phyloP scores from a whole-genome alignment of 2,888 invertebrate species.

The Drosophila borealis region DNA sequence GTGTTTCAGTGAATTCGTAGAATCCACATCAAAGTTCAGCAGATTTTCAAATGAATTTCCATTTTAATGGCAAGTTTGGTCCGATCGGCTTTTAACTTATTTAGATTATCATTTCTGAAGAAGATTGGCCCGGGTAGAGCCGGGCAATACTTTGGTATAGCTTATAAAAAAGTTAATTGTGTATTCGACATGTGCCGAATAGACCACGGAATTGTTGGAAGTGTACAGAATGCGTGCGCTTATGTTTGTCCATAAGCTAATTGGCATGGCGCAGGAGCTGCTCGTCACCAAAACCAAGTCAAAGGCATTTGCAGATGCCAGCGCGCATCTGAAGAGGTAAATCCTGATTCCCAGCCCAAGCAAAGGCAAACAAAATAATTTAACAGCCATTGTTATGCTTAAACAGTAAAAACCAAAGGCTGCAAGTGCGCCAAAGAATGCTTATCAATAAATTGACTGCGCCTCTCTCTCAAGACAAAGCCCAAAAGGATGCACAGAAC shows the following conservation, averaged over 20 bases:
- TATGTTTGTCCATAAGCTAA: constrained; percentile 14
- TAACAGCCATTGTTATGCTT: no score
- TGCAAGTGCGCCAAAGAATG: constrained; percentile 11
- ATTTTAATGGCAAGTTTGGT: no score
- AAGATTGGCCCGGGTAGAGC: no score
- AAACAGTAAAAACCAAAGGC: constrained; percentile 13
- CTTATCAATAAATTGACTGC: not conserved
- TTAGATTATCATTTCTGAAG: no score
- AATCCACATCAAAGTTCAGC: no score
- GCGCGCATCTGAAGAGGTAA: constrained; percentile 14
- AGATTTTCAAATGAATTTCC: no score
- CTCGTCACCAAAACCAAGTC: constrained; percentile 1
- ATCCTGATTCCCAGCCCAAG: not conserved
- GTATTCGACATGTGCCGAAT: not conserved
- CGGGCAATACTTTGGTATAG: no score
- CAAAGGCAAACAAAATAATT: no score
- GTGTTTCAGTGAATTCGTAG: no score
- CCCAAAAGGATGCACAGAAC: no score
- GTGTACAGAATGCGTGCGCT: constrained; percentile 14
- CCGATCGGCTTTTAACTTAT: no score
- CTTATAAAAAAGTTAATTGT: no score
- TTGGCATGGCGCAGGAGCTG: constrained; percentile 22
- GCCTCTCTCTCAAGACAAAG: not conserved
- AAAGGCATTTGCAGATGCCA: constrained; percentile 1
- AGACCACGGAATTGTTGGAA: constrained; percentile 8